Evolutionary conservation across 2,888 invertebrate species (phyloP).

Genomic region (Plebejus argus): DNA sequence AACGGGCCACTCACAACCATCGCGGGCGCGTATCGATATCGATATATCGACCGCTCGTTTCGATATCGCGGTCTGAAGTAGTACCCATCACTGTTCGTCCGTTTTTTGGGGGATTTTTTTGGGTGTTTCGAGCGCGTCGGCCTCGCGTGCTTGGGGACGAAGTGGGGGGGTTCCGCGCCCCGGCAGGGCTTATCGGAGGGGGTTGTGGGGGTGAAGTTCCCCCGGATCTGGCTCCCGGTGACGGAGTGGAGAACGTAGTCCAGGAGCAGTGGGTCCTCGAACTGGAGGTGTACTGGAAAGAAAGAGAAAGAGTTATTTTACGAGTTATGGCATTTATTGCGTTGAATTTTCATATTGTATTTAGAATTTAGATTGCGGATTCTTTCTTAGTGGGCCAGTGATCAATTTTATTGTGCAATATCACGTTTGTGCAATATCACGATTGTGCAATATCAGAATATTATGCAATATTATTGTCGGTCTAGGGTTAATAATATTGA

Average conservation of each 20-base stretch:
- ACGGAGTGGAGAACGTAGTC: constrained; percentile 70
- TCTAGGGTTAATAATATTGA: too few species aligned
- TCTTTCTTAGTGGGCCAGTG: too few species aligned
- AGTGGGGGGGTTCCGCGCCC: constrained; percentile 63
- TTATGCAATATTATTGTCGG: too few species aligned
- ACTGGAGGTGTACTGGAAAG: constrained; percentile 68
- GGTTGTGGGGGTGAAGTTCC: constrained; percentile 72
- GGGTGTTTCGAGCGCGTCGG: constrained; percentile 58
- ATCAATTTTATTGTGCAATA: too few species aligned
- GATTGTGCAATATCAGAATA: too few species aligned
- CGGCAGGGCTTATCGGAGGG: constrained; percentile 62
- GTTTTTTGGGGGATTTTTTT: constrained; percentile 43
- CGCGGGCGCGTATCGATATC: constrained; percentile 57
- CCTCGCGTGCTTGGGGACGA: constrained; percentile 61
- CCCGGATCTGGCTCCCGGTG: constrained; percentile 62
- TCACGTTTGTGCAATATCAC: too few species aligned
- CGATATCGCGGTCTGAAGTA: constrained; percentile 66
- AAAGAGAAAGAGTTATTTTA: constrained; percentile 41
- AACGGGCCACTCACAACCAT: constrained; percentile 65
- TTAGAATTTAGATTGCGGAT: too few species aligned
- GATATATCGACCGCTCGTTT: constrained; percentile 55
- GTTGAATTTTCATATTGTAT: too few species aligned
- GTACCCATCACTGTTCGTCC: constrained; percentile 53
- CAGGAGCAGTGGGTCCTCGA: constrained; percentile 56
- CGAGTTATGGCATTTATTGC: too few species aligned